Percentiles rank a stretch among this genome's conserved stretches.
Evolutionary conservation across 2,113 vertebrate genomes (phyloP).

Genomic region (Phaethornis superciliosus): DNA sequence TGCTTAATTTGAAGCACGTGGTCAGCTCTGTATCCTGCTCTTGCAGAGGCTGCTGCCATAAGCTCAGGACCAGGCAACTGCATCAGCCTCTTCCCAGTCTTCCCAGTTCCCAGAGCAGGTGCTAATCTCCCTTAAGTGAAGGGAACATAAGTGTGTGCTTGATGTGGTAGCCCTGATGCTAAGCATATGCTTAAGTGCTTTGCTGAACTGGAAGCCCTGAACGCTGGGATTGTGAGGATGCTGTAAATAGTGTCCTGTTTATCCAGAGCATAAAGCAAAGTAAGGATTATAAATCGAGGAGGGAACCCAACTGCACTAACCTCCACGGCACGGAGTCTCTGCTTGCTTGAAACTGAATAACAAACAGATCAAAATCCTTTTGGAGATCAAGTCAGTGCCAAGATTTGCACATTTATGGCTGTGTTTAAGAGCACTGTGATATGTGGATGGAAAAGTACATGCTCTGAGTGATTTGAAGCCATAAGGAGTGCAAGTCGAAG

Average conservation of each 20-base stretch:
- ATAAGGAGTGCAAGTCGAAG: neutral
- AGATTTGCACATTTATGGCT: neutral
- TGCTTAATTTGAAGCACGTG: neutral
- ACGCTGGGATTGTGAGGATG: neutral
- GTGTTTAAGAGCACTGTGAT: neutral
- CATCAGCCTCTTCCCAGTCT: neutral
- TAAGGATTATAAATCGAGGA: neutral
- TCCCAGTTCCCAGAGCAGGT: neutral
- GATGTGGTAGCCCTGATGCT: slow-evolving; percentile 18
- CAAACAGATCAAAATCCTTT: neutral
- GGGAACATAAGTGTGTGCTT: neutral
- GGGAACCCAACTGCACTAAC: neutral
- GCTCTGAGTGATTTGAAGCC: neutral
- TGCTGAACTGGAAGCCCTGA: neutral
- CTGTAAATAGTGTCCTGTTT: neutral
- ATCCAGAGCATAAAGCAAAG: neutral
- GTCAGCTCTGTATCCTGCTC: neutral
- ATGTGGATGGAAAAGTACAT: neutral
- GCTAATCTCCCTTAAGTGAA: slow-evolving; percentile 7
- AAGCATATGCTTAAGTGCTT: slow-evolving; percentile 32
- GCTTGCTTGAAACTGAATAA: neutral
- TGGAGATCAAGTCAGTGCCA: neutral
- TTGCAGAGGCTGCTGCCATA: neutral
- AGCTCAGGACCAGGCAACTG: neutral
- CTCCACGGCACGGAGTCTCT: neutral